Percentiles rank a stretch among this genome's conserved stretches.
Evolutionary conservation across 2,113 vertebrate species (phyloP).

Genomic region (Cololabis saira): DNA sequence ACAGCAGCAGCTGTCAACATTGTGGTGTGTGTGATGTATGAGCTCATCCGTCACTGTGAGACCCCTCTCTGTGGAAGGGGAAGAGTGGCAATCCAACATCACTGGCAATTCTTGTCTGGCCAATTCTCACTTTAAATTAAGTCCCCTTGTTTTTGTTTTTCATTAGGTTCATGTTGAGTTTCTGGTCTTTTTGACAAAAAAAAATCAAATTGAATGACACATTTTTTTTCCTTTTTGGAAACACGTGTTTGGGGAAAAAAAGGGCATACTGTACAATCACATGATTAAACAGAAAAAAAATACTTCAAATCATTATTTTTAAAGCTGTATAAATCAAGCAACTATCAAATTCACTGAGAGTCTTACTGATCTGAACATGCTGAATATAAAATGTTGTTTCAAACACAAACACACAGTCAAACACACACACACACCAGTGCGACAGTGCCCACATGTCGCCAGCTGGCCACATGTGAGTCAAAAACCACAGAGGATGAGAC

Average conservation of each 20-base stretch:
- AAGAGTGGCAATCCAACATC: conserved; percentile 55
- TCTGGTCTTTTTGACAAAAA: neutral
- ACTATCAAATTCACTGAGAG: no score
- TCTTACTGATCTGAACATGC: no score
- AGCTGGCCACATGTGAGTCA: conserved; percentile 34
- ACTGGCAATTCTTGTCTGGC: conserved; percentile 40
- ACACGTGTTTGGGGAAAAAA: no score
- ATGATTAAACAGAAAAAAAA: no score
- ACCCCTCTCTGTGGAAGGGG: conserved; percentile 32
- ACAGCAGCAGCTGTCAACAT: conserved; percentile 76
- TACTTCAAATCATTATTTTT: no score
- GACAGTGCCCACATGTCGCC: conserved; percentile 8
- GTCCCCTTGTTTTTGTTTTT: conserved; percentile 32
- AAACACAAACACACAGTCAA: no score
- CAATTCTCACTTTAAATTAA: conserved; percentile 32
- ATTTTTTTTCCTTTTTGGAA: no score
- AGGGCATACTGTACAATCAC: no score
- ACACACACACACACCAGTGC: neutral
- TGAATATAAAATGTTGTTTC: no score
- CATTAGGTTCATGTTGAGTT: conserved; percentile 26
- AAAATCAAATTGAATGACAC: conserved; percentile 7
- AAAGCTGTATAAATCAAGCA: no score
- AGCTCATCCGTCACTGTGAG: conserved; percentile 65
- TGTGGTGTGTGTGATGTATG: conserved; percentile 72
- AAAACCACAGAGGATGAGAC: conserved; percentile 21